Percentiles rank a stretch among this genome's conserved stretches.
These are phyloP conservation scores for Apogon hyalosoma DNA, from an alignment of 2,797 vertebrate species.

Conservation along the genomic window DNA sequence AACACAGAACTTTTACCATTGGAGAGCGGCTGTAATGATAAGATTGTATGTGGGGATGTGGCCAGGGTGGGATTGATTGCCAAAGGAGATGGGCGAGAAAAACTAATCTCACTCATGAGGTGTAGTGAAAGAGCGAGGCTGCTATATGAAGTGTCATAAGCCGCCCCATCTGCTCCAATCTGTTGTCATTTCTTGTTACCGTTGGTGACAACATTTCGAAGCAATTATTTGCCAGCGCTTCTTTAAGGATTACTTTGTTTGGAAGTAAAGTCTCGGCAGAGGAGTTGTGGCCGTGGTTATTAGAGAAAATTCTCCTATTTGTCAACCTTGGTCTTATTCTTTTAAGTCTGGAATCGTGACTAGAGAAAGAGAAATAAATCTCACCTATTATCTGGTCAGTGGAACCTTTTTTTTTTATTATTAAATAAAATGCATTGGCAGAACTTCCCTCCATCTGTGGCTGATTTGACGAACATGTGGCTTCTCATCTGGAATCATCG, in stretches of 20 bases:
- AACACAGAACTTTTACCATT: constrained; percentile 5
- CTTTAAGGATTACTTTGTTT: neutral
- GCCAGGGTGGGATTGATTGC: constrained; percentile 22
- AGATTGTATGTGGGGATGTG: constrained; percentile 16
- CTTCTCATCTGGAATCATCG: no score
- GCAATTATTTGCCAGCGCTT: neutral
- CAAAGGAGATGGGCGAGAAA: constrained; percentile 18
- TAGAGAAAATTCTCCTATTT: neutral
- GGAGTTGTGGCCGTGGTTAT: no score
- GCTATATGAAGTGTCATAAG: constrained; percentile 5
- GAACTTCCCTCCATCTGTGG: no score
- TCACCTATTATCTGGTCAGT: no score
- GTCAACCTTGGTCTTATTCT: neutral
- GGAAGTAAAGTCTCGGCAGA: neutral
- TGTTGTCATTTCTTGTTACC: neutral
- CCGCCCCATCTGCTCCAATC: neutral
- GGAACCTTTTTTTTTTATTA: no score
- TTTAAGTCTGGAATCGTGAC: no score
- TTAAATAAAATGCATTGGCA: no score
- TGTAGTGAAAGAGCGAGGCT: constrained; percentile 5
- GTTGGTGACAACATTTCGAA: neutral
- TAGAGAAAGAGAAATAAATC: no score
- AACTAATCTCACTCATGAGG: constrained; percentile 24
- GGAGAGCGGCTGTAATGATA: constrained; percentile 10
- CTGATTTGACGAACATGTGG: no score